phyloP scores from a whole-genome alignment of 2,888 invertebrate species.

The Oxystoma pomonae region DNA sequence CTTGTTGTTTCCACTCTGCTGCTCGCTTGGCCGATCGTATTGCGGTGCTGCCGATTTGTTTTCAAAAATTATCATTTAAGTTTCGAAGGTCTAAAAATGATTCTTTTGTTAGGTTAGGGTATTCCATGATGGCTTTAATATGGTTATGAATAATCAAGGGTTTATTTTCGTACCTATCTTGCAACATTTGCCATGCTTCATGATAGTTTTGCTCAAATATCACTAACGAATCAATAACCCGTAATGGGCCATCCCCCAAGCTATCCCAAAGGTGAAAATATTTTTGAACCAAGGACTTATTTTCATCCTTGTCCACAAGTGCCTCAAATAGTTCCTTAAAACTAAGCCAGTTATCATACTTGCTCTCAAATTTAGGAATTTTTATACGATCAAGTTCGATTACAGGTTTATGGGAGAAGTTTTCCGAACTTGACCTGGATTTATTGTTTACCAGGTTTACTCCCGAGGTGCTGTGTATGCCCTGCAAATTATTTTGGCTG shows the following conservation, averaged over 20 bases:
- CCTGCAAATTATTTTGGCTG: not conserved
- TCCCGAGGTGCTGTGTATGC: not conserved
- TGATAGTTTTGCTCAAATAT: too few relatives aligned
- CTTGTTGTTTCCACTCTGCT: too few relatives aligned
- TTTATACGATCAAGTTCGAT: conserved; percentile 1
- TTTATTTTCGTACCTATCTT: too few relatives aligned
- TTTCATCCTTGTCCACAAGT: not conserved
- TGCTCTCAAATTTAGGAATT: not conserved
- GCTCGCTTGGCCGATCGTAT: too few relatives aligned
- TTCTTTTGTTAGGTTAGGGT: too few relatives aligned
- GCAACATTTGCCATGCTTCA: too few relatives aligned
- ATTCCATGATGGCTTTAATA: too few relatives aligned
- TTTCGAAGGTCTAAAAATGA: too few relatives aligned
- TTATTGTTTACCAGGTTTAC: not conserved
- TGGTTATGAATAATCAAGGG: too few relatives aligned
- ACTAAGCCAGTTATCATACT: not conserved
- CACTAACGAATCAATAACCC: too few relatives aligned
- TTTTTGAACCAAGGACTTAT: not conserved
- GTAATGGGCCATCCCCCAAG: not conserved
- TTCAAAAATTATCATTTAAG: too few relatives aligned
- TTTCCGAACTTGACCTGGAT: not conserved
- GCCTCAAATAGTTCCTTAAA: not conserved
- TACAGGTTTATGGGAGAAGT: not conserved
- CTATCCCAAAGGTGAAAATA: not conserved
- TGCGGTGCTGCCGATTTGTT: too few relatives aligned